Percentiles rank a stretch among this genome's conserved stretches.
Evolutionary conservation across 2,888 invertebrate species (phyloP).

Genomic region (Morpho achilles): DNA sequence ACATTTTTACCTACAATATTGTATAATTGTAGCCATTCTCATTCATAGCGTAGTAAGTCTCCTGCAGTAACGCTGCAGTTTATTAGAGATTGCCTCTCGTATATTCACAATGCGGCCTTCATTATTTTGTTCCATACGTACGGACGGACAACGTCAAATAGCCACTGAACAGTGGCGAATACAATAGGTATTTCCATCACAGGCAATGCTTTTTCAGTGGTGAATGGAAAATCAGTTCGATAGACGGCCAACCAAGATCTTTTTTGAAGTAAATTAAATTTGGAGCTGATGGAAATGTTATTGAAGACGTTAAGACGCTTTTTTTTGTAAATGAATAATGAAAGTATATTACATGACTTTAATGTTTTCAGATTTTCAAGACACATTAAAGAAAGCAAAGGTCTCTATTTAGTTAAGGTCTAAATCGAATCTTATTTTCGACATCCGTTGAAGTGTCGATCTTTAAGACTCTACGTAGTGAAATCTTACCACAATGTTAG

Average conservation of each 20-base stretch:
- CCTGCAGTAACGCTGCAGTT: conserved; percentile 23
- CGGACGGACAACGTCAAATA: conserved; percentile 30
- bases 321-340: background rate
- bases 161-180: conserved; percentile 23
- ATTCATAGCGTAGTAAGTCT: conserved; percentile 1
- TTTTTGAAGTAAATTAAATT: conserved; percentile 2
- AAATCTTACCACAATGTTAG: no score
- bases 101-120: conserved; percentile 47
- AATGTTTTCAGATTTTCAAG: no score
- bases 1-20: no score
- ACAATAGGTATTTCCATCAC: conserved; percentile 39
- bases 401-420: no score
- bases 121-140: conserved; percentile 42
- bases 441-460: no score
- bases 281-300: background rate
- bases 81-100: conserved; percentile 34
- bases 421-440: no score
- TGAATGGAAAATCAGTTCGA: conserved; percentile 25
- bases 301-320: background rate
- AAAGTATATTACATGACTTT: no score
- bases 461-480: no score
- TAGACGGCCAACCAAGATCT: conserved; percentile 19
- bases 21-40: no score
- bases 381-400: no score
- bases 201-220: conserved; percentile 37